phyloP scores from a whole-genome alignment of 2,888 invertebrate genomes.

The Hydraecia micacea region DNA sequence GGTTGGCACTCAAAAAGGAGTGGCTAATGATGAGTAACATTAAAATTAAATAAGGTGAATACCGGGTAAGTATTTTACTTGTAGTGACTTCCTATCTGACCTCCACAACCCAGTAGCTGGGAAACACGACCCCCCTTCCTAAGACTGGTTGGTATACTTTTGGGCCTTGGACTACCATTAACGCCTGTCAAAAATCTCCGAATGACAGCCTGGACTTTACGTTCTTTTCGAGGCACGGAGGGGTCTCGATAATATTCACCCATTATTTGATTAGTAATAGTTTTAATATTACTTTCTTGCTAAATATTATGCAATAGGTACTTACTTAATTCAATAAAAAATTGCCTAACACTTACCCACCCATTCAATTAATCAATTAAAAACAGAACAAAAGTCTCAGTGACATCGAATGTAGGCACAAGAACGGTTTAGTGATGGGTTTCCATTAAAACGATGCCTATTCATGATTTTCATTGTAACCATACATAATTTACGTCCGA shows the following conservation, averaged over 20 bases:
- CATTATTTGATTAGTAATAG: too few relatives aligned
- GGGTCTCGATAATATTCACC: too few relatives aligned
- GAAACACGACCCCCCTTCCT: too few relatives aligned
- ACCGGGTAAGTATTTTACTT: too few relatives aligned
- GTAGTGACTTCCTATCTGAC: too few relatives aligned
- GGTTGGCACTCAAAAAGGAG: neutral
- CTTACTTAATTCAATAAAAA: neutral
- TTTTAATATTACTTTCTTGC: neutral
- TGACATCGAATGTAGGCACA: neutral
- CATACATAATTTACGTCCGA: slow-evolving; percentile 5
- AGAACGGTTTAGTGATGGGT: slow-evolving; percentile 18
- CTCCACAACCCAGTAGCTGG: too few relatives aligned
- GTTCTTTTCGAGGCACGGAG: neutral
- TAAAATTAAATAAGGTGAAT: too few relatives aligned
- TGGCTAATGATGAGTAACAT: neutral
- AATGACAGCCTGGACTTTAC: neutral
- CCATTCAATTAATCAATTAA: slow-evolving; percentile 33
- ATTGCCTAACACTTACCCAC: neutral
- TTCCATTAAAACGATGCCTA: slow-evolving; percentile 25
- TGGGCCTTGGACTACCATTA: neutral
- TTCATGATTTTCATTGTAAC: slow-evolving; percentile 27
- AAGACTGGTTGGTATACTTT: too few relatives aligned
- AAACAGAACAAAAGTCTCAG: slow-evolving; percentile 26
- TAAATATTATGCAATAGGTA: neutral
- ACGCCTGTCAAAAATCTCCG: neutral